These are phyloP conservation scores for Squalus acanthias DNA, from an alignment of 2,797 vertebrate species.

Conservation along the genomic window DNA sequence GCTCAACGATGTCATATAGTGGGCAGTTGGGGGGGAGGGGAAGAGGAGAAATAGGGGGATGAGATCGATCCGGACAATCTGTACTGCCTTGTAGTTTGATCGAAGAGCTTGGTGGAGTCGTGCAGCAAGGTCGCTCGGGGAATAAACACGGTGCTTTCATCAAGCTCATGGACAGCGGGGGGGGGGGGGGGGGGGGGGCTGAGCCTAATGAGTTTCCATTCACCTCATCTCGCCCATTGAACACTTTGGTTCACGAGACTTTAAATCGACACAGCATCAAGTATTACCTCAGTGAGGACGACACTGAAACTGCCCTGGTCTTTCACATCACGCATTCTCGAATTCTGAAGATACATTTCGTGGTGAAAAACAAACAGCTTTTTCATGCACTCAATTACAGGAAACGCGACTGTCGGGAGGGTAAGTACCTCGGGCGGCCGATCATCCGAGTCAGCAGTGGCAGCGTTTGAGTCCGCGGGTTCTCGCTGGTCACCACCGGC, in stretches of 20 bases:
- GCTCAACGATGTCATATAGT: no score
- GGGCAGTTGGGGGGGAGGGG: no score
- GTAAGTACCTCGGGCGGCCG: not conserved
- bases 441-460: not conserved
- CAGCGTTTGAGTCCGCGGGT: not conserved
- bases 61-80: not conserved
- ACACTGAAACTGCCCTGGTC: constrained; percentile 2
- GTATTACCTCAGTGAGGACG: not conserved
- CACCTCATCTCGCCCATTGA: not conserved
- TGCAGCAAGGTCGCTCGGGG: not conserved
- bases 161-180: not conserved
- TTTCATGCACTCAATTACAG: not conserved
- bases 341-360: not conserved
- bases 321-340: not conserved
- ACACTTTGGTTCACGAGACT: not conserved
- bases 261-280: not conserved
- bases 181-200: no score
- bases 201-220: not conserved
- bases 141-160: not conserved
- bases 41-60: not conserved
- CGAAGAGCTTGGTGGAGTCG: not conserved
- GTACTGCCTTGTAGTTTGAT: no score
- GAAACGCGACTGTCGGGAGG: not conserved
- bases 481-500: not conserved
- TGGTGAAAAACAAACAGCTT: not conserved